A percentile compares a stretch with the other conserved stretches of the same genome.
phyloP scores from a whole-genome alignment of 2,113 vertebrate genomes.

The Connochaetes taurinus region DNA sequence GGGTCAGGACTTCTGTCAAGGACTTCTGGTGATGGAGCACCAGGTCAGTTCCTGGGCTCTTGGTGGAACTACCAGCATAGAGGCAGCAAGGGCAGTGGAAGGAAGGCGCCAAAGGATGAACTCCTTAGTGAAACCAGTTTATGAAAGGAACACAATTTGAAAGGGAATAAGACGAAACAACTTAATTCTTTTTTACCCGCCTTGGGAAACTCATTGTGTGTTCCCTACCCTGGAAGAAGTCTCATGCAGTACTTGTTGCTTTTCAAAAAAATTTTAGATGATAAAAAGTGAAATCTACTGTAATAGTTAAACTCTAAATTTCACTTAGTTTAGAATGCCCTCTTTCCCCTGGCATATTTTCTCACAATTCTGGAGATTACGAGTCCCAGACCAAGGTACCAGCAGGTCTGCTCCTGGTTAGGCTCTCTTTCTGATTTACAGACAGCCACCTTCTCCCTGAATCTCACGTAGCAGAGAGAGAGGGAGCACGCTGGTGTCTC shows the following conservation, averaged over 20 bases:
- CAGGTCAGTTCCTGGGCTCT: not conserved
- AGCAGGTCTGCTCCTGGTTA: not conserved
- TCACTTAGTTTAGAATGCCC: not conserved
- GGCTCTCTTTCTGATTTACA: not conserved
- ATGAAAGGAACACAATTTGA: not conserved
- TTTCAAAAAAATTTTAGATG: not conserved
- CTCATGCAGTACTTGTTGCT: not conserved
- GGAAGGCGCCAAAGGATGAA: rapidly evolving
- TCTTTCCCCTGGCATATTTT: not conserved
- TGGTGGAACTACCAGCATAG: rapidly evolving
- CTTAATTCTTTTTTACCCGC: not conserved
- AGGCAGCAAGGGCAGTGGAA: not conserved
- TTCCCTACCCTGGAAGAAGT: not conserved
- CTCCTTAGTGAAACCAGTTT: not conserved
- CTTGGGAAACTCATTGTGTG: not conserved
- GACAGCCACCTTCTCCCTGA: not conserved
- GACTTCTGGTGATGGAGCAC: not conserved
- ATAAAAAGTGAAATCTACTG: not conserved
- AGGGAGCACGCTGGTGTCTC: not conserved
- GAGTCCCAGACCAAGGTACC: not conserved
- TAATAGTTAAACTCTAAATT: not conserved
- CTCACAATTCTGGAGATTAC: not conserved
- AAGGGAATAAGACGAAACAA: not conserved
- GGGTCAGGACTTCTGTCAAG: rapidly evolving
- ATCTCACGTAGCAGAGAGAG: not conserved